A percentile compares a stretch with the other conserved stretches of the same genome.
phyloP scores from a whole-genome alignment of 1,140 invertebrate genomes.

The Drosophila arawakana region DNA sequence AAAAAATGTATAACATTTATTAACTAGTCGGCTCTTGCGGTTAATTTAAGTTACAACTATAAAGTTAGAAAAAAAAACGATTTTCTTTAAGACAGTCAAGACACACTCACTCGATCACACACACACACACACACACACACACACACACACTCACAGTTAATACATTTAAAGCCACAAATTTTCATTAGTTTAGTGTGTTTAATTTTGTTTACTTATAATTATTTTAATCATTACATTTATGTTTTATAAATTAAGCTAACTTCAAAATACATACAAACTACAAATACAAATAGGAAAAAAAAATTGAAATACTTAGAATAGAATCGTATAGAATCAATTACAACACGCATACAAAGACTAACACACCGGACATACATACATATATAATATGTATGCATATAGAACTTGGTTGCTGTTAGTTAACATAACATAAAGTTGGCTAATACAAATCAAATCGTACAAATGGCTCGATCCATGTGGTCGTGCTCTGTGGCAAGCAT shows the following conservation, averaged over 20 bases:
- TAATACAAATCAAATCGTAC: slow-evolving; percentile 37
- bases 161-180: slow-evolving; percentile 71
- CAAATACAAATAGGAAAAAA: slow-evolving; percentile 2
- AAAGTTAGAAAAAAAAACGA: slow-evolving; percentile 19
- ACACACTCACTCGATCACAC: background rate
- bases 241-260: slow-evolving; percentile 41
- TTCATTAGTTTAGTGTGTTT: slow-evolving; percentile 52
- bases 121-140: background rate
- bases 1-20: slow-evolving; percentile 47
- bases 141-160: slow-evolving; percentile 27
- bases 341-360: slow-evolving; percentile 24
- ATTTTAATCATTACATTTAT: slow-evolving; percentile 7
- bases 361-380: slow-evolving; percentile 27
- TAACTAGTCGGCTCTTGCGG: slow-evolving; percentile 40
- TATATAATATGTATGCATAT: slow-evolving; percentile 39
- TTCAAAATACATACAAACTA: slow-evolving; percentile 28
- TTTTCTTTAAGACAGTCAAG: background rate
- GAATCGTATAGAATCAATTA: slow-evolving; percentile 24
- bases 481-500: background rate
- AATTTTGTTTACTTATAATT: slow-evolving; percentile 29
- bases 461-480: slow-evolving; percentile 22
- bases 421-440: slow-evolving; percentile 41
- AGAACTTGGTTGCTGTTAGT: slow-evolving; percentile 12
- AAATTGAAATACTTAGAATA: background rate
- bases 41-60: slow-evolving; percentile 37